Percentiles rank a stretch among this genome's conserved stretches.
Evolutionary conservation across 2,113 vertebrate species (phyloP).

Genomic region (Cnemophilus loriae): DNA sequence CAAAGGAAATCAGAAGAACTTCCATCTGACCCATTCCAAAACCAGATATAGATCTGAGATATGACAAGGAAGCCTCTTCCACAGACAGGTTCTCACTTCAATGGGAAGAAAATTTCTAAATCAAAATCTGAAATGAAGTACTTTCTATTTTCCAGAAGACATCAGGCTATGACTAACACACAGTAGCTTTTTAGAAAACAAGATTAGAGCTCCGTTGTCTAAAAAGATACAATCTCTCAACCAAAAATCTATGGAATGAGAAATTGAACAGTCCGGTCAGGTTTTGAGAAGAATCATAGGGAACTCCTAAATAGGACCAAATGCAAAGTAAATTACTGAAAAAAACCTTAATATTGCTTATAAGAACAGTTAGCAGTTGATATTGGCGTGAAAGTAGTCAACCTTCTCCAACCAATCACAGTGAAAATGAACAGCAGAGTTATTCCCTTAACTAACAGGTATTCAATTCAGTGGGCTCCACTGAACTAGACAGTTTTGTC

Average conservation of each 20-base stretch:
- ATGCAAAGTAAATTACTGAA: background rate
- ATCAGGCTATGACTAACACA: background rate
- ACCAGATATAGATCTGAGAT: background rate
- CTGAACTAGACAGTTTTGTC: background rate
- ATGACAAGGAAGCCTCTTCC: background rate
- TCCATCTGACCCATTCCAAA: background rate
- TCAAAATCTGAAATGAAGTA: background rate
- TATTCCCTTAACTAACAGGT: constrained; percentile 24
- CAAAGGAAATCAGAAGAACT: background rate
- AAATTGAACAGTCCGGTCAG: background rate
- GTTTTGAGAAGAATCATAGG: background rate
- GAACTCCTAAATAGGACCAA: background rate
- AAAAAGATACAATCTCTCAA: background rate
- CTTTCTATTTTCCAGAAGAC: background rate
- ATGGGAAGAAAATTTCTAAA: background rate
- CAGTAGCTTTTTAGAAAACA: background rate
- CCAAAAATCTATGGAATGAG: background rate
- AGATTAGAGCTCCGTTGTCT: background rate
- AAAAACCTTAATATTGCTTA: background rate
- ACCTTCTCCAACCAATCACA: background rate
- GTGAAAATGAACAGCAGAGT: background rate
- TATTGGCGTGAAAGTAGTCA: background rate
- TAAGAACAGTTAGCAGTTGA: background rate
- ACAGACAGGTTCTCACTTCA: background rate
- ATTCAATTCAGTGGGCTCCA: background rate